Evolutionary conservation across 2,113 vertebrate genomes (phyloP), one percentile per base, ranked within the genome.

Genomic region (Glareola pratincola): DNA sequence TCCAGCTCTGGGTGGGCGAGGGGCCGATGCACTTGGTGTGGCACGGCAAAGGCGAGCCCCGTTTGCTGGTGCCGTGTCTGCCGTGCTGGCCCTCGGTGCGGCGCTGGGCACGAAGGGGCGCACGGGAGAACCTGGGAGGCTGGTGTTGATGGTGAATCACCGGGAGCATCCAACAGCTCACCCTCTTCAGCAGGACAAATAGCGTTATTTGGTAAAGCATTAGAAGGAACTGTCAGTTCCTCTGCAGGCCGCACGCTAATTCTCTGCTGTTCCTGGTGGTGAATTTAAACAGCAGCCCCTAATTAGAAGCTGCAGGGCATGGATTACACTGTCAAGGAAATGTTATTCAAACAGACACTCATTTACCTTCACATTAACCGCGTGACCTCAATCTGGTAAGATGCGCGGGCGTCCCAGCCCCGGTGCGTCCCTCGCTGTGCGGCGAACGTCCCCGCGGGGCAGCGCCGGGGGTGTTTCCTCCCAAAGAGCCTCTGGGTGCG

Each of bases 21-120:
- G 69, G 21, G 21, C 26, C 9, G 24, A 4, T 18, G 37, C 16
- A 1, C 20, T 7, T 9, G 1, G 37, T 0, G 2, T 34, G 23
- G 23, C 30, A 51, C 3, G 1, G 53, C 36, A 1, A 17, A 2
- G 30, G 18, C 1, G 4, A 36, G 59, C 15, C 68, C 26, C 5
- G 1, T 14, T 19, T n/a, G 68, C 47, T 9, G 14, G 53, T 37
- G 54, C 54, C 8, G 2, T 15, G 23, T 19, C 4, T 16, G 53
- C 37, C 1, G 3, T 34, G 36, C 50, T 7, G 1, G 36, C 32
- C 50, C 32, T 30, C 3, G 4, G 4, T 4, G 43, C 53, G 2
- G 0, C 8, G 5, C 29, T 1, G 19, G 50, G 30, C 1, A 3
- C 32, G 39, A 53, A 36, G 13, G 18, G 32, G 45, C 54, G 41